These are phyloP conservation scores for Thinocorus orbignyianus DNA, from an alignment of 2,113 vertebrate genomes.

Conservation along the genomic window DNA sequence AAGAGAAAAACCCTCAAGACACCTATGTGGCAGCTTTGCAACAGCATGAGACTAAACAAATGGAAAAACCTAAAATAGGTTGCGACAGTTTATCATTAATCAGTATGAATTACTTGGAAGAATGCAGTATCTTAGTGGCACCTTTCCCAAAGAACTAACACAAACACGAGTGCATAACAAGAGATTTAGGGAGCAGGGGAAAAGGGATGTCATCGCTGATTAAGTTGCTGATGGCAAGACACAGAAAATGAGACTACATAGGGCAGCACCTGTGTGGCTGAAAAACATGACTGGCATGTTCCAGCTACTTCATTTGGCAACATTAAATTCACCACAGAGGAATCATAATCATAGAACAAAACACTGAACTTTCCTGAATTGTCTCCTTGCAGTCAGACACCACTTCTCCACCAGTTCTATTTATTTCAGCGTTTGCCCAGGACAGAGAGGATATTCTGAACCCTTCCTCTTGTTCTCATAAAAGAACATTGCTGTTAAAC, in stretches of 20 bases:
- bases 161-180: background rate
- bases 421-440: background rate
- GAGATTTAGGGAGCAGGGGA: background rate
- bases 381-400: background rate
- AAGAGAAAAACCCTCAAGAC: conserved; percentile 26
- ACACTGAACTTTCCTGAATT: background rate
- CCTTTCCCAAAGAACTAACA: conserved; percentile 57
- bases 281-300: conserved; percentile 47
- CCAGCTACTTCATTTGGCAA: conserved; percentile 56
- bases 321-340: background rate
- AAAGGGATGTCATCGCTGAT: conserved; percentile 35
- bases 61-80: conserved; percentile 55
- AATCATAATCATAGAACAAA: conserved; percentile 9
- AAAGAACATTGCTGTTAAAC: background rate
- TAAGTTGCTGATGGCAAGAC: conserved; percentile 51
- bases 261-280: conserved; percentile 44
- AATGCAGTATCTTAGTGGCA: conserved; percentile 42
- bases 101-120: conserved; percentile 53
- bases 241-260: conserved; percentile 30
- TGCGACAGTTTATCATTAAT: conserved; percentile 50
- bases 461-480: background rate
- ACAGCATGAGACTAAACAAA: conserved; percentile 57
- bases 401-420: background rate
- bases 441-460: background rate
- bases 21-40: conserved; percentile 21